A percentile compares a stretch with the other conserved stretches of the same genome.
phyloP scores from a whole-genome alignment of 1,140 invertebrate species.

The Acromyrmex echinatior region DNA sequence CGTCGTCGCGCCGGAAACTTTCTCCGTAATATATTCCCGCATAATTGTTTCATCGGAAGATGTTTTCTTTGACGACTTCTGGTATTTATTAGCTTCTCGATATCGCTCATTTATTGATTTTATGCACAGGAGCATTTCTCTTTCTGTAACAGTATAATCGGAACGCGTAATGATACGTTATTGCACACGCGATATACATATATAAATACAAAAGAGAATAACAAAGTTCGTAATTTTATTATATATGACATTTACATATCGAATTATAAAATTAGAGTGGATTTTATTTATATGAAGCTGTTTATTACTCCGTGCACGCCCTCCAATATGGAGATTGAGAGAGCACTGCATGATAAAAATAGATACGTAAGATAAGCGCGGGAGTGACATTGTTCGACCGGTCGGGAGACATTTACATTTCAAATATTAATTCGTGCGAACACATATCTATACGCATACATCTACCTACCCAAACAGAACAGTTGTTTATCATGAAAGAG shows the following conservation, averaged over 20 bases:
- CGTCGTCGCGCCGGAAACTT: not conserved
- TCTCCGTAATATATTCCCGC: slow-evolving; percentile 12
- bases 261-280: not conserved
- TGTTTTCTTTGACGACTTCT: not conserved
- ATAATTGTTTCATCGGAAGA: not conserved
- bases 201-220: too few relatives aligned
- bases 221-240: not conserved
- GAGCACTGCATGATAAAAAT: slow-evolving; percentile 10
- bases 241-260: not conserved
- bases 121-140: not conserved
- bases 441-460: too few relatives aligned
- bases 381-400: not conserved
- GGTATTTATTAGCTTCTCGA: not conserved
- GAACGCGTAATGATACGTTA: not conserved
- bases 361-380: not conserved
- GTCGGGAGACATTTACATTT: slow-evolving; percentile 12
- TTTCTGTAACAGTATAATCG: not conserved
- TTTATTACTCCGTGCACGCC: not conserved
- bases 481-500: not conserved
- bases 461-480: not conserved
- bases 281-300: not conserved
- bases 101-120: not conserved
- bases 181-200: not conserved
- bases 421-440: slow-evolving; percentile 6
- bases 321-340: too few relatives aligned